phyloP scores from a whole-genome alignment of 23 tunicate genomes.

The Ascidia mentula region DNA sequence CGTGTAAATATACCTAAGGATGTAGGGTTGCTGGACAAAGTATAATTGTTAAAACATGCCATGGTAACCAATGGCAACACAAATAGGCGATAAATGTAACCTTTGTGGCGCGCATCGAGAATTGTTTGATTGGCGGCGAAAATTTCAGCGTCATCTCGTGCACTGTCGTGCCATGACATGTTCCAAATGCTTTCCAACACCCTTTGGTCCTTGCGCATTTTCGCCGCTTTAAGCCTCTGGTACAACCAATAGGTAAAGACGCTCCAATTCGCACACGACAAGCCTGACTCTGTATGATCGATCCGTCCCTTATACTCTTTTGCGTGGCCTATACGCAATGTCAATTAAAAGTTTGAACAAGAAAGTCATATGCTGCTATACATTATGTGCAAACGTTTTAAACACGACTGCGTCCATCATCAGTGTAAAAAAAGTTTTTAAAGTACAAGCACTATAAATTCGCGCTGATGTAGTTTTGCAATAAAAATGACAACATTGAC shows the following conservation, averaged over 20 bases:
- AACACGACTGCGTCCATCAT: too few relatives aligned
- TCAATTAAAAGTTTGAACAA: too few relatives aligned
- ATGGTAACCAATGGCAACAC: too few relatives aligned
- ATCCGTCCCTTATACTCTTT: conserved; percentile 9
- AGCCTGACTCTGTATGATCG: conserved; percentile 15
- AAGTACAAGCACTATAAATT: too few relatives aligned
- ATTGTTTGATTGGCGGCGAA: conserved; percentile 2
- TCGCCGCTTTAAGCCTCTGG: neutral
- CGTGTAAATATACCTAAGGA: too few relatives aligned
- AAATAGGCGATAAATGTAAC: too few relatives aligned
- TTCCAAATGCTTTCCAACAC: neutral
- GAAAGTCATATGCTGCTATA: too few relatives aligned
- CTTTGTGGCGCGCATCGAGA: conserved; percentile 16
- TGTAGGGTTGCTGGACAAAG: neutral
- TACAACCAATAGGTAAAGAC: conserved; percentile 12
- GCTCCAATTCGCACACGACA: conserved; percentile 26
- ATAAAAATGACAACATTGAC: too few relatives aligned
- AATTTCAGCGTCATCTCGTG: neutral
- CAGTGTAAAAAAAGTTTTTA: too few relatives aligned
- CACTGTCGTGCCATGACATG: neutral
- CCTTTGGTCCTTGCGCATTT: neutral
- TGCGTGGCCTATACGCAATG: conserved; percentile 23
- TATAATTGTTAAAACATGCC: too few relatives aligned
- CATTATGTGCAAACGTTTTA: too few relatives aligned
- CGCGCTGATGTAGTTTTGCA: too few relatives aligned